Conservation (phyloP, 2,797 vertebrate species). For the Eidolon dupreanum region DNA sequence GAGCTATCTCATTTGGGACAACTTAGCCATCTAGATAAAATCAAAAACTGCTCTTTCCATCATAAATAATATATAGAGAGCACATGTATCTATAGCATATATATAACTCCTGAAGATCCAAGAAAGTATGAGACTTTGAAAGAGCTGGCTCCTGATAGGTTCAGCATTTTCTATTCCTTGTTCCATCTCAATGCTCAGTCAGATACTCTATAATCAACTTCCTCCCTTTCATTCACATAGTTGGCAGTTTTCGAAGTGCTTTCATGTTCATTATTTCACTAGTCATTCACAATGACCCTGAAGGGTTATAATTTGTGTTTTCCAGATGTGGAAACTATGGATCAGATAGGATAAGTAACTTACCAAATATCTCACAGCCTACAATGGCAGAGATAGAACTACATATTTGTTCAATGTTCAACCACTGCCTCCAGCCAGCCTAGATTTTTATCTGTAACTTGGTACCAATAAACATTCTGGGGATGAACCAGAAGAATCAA, state of each 20-base stretch:
- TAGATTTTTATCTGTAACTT: background rate
- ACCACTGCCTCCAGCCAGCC: background rate
- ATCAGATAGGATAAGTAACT: background rate
- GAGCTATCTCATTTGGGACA: background rate
- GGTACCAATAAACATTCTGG: background rate
- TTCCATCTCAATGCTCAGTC: background rate
- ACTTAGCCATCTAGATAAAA: background rate
- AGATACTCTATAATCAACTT: background rate
- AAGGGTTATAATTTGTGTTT: conserved; percentile 2
- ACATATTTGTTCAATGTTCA: background rate
- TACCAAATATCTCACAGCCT: background rate
- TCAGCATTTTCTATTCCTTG: background rate
- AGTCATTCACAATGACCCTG: background rate
- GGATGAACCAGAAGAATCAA: background rate
- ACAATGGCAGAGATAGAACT: background rate
- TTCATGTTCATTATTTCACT: background rate
- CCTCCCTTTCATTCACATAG: background rate
- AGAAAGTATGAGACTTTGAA: background rate
- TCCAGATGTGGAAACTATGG: conserved; percentile 6
- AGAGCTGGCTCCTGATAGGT: background rate
- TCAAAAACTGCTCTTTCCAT: background rate
- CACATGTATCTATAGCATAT: background rate
- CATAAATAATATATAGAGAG: background rate
- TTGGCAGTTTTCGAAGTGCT: background rate
- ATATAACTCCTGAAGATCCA: background rate